Evolutionary conservation across 2,113 vertebrate species (phyloP).

Genomic region (Gorsachius goisagi): DNA sequence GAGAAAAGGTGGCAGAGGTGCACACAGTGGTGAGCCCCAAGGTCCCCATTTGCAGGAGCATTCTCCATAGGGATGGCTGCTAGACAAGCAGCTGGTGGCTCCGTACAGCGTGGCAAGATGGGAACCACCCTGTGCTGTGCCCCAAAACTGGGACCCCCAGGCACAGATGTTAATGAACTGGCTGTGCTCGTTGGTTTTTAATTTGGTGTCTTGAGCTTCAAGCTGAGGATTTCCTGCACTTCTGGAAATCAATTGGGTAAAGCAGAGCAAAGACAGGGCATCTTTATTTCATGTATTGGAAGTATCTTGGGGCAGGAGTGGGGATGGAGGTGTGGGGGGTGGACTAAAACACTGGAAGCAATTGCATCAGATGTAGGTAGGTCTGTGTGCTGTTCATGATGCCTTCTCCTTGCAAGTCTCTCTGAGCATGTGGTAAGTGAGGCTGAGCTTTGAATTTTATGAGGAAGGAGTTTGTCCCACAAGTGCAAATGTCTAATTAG

Average conservation of each 20-base stretch:
- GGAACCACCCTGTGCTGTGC: background rate
- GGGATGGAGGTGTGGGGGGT: background rate
- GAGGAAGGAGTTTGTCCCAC: constrained; percentile 64
- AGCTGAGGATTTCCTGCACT: background rate
- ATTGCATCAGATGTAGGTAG: background rate
- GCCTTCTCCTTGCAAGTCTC: background rate
- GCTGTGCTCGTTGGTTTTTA: background rate
- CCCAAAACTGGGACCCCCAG: background rate
- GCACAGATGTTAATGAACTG: background rate
- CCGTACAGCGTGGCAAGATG: background rate
- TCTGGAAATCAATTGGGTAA: background rate
- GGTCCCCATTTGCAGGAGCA: background rate
- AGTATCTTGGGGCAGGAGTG: background rate
- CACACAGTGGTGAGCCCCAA: background rate
- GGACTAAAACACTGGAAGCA: background rate
- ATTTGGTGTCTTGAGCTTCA: background rate
- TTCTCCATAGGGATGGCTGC: background rate
- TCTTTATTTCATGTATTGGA: background rate
- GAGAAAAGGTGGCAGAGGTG: background rate
- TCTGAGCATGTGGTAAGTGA: background rate
- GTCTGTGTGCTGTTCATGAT: background rate
- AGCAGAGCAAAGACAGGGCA: background rate
- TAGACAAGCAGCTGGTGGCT: background rate
- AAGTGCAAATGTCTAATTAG: constrained; percentile 76
- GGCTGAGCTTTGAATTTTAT: constrained; percentile 59